Conservation (phyloP, 2,888 invertebrate species). For the Lasioglossum figueresi region DNA sequence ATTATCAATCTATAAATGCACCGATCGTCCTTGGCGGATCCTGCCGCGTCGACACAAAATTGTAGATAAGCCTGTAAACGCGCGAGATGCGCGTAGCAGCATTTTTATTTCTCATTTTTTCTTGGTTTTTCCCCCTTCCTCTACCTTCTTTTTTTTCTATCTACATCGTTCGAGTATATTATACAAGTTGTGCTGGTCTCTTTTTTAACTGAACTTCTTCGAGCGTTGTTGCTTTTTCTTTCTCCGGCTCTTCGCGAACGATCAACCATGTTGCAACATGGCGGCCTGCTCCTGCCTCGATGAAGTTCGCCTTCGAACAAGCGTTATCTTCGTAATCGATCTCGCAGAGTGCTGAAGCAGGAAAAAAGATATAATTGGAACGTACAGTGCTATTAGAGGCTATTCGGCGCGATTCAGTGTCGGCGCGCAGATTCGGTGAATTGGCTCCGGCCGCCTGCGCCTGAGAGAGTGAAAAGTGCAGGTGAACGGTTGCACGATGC, state of each 20-base stretch:
- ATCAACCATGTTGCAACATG: slow-evolving; percentile 13
- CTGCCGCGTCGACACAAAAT: slow-evolving; percentile 23
- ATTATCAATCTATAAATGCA: slow-evolving; percentile 65
- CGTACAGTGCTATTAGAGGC: slow-evolving; percentile 14
- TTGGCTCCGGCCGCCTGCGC: neutral
- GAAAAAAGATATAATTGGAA: slow-evolving; percentile 6
- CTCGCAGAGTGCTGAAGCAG: neutral
- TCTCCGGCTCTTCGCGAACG: neutral
- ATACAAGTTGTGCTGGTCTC: neutral
- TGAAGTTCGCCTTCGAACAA: slow-evolving; percentile 20
- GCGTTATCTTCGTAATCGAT: neutral
- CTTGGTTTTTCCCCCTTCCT: no score
- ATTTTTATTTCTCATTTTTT: neutral
- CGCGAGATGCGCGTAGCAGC: slow-evolving; percentile 22
- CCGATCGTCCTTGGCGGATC: slow-evolving; percentile 52
- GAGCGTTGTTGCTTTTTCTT: neutral
- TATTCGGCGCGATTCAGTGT: slow-evolving; percentile 6
- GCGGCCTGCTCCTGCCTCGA: neutral
- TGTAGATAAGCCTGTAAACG: slow-evolving; percentile 38
- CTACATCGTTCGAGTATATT: neutral
- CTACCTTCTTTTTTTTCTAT: neutral
- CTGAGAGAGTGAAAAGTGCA: neutral
- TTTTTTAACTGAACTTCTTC: neutral
- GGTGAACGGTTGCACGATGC: slow-evolving; percentile 3
- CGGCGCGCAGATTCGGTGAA: neutral